phyloP scores from a whole-genome alignment of 1,140 invertebrate genomes.

The Drosophila kanapiae region DNA sequence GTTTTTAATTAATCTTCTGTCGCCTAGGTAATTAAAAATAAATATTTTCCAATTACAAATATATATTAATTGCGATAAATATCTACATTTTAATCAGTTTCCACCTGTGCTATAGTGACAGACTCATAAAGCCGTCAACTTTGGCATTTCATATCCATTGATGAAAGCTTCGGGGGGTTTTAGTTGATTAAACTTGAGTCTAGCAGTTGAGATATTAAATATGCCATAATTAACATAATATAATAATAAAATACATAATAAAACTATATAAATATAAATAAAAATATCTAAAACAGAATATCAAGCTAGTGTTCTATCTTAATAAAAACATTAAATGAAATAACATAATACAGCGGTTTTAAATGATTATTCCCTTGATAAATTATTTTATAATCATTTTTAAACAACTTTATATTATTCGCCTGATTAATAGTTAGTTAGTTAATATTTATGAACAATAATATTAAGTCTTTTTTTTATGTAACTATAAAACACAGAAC shows the following conservation, averaged over 20 bases:
- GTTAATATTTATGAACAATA: no score
- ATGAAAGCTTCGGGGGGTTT: background rate
- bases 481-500: no score
- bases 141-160: slow-evolving; percentile 20
- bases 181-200: background rate
- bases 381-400: no score
- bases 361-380: background rate
- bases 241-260: fast-evolving
- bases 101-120: background rate
- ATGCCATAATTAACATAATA: background rate
- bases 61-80: slow-evolving; percentile 5
- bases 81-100: slow-evolving; percentile 29
- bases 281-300: background rate
- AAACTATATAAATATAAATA: background rate
- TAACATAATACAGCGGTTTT: background rate
- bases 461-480: no score
- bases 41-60: slow-evolving; percentile 38
- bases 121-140: slow-evolving; percentile 25
- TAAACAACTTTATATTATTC: background rate
- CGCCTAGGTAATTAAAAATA: slow-evolving; percentile 33
- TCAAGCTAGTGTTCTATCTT: background rate
- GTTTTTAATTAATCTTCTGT: slow-evolving; percentile 49
- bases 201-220: background rate
- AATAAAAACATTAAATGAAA: background rate
- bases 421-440: no score